phyloP scores from a whole-genome alignment of 2,888 invertebrate genomes.

The Drosophila paracracens region DNA sequence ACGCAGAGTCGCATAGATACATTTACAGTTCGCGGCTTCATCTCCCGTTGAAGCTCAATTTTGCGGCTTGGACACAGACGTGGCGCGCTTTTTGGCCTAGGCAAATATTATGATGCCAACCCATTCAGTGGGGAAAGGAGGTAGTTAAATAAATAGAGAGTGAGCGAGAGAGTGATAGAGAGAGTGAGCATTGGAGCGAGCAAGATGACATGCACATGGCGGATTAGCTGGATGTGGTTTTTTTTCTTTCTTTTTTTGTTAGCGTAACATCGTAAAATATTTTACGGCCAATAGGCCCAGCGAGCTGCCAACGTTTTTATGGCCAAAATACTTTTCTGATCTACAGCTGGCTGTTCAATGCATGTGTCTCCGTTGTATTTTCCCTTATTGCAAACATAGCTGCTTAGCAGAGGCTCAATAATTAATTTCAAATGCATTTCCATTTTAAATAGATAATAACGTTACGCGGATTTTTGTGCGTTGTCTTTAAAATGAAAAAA shows the following conservation, averaged over 20 bases:
- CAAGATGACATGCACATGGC: constrained; percentile 35
- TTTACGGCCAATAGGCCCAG: constrained; percentile 72
- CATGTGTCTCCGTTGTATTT: constrained; percentile 9
- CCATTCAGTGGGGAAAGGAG: constrained; percentile 20
- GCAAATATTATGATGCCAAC: constrained; percentile 80
- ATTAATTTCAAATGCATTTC: constrained; percentile 21
- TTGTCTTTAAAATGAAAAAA: not conserved
- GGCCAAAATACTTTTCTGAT: constrained; percentile 29
- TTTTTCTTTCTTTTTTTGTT: constrained; percentile 37
- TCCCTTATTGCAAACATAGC: constrained; percentile 14
- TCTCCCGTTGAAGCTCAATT: constrained; percentile 31
- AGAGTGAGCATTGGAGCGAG: not conserved
- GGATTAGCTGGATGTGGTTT: constrained; percentile 43
- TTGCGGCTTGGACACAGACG: constrained; percentile 40
- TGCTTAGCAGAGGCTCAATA: constrained; percentile 21
- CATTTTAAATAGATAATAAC: constrained; percentile 10
- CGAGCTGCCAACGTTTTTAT: constrained; percentile 73
- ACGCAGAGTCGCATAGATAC: constrained; percentile 13
- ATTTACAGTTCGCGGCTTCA: constrained; percentile 37
- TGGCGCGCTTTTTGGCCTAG: constrained; percentile 55
- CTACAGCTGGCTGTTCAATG: constrained; percentile 47
- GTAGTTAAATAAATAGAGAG: constrained; percentile 2
- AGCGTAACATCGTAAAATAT: constrained; percentile 80
- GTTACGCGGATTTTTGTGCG: not conserved
- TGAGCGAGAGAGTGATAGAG: not conserved